Evolutionary conservation across 2,797 vertebrate genomes (phyloP), one percentile per base, ranked within the genome.

Genomic region (Gastrophryne carolinensis): DNA sequence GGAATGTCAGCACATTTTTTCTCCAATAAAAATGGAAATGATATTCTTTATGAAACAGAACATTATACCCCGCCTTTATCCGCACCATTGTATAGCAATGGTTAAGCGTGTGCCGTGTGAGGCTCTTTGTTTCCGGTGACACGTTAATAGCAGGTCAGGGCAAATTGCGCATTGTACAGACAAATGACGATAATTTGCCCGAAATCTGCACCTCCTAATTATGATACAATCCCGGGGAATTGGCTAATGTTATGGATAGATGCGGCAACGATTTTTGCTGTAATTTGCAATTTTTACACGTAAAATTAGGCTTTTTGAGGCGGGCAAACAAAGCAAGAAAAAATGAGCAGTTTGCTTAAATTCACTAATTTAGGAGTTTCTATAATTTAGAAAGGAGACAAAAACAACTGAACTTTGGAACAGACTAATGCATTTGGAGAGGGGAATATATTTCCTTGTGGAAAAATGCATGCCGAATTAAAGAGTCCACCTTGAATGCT

Each of bases 201-300:
- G 13, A 13, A 54, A 53, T 68, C 21, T 54, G 21, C 26, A 68
- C 65, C 39, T 50, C 5, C 32, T 68, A 68, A 68, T 68, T 68
- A 68, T 68, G 65, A 56, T 50, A 68, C 32, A 68, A 68, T 68
- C 34, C 32, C n/a, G 30, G 6, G 17, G 15, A 68, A 68, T 39
- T 67, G 24, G 65, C 37, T 56, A 56, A 68, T 68, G 50, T 54
- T n/a, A 68, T n/a, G 2, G 32, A 17, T 21, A 19, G 24, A 37
- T 10, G 23, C 32, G 27, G 19, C 50, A 21, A 26, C 7, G 15
- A 68, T 54, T 50, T 27, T 54, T 67, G 30, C 23, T 6, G 65
- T 9, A 54, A 15, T n/a, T 26, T 17, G 65, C 23, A 68, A 54
- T 54, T 26, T 52, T 53, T 32, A 24, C n/a, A n/a, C 13, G 19